Percentiles rank a stretch among this genome's conserved stretches.
Conservation (phyloP, 2,797 vertebrate genomes). For the Manis javanica region DNA sequence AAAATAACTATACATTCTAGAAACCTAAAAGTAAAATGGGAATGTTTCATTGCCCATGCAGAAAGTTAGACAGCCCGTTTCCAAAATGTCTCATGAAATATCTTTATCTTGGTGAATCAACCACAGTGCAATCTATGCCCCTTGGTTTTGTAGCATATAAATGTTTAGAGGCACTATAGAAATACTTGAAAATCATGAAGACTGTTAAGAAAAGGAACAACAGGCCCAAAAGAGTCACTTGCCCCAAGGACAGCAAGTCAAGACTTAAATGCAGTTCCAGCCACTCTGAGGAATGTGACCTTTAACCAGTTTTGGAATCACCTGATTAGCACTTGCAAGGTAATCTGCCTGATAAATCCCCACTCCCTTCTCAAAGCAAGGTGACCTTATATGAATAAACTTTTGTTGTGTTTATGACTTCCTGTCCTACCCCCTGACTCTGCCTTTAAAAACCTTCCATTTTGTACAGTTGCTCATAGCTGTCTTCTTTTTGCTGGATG, state of each 20-base stretch:
- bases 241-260: neutral
- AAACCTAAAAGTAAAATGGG: neutral
- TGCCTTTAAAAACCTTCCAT: neutral
- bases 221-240: neutral
- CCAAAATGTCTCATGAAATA: neutral
- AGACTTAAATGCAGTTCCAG: neutral
- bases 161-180: neutral
- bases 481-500: neutral
- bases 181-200: neutral
- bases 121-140: neutral
- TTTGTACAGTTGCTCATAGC: neutral
- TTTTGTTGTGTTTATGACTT: neutral
- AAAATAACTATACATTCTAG: neutral
- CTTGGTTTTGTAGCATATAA: slow-evolving; percentile 1
- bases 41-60: neutral
- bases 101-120: neutral
- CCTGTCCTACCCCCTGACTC: neutral
- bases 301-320: neutral
- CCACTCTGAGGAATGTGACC: neutral
- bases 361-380: neutral
- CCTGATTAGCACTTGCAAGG: neutral
- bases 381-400: neutral
- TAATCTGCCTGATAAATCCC: too few relatives aligned
- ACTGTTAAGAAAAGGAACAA: neutral
- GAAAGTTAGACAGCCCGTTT: neutral